Evolutionary conservation across 2,888 invertebrate genomes (phyloP).

Genomic region (Herminia tarsipennalis): DNA sequence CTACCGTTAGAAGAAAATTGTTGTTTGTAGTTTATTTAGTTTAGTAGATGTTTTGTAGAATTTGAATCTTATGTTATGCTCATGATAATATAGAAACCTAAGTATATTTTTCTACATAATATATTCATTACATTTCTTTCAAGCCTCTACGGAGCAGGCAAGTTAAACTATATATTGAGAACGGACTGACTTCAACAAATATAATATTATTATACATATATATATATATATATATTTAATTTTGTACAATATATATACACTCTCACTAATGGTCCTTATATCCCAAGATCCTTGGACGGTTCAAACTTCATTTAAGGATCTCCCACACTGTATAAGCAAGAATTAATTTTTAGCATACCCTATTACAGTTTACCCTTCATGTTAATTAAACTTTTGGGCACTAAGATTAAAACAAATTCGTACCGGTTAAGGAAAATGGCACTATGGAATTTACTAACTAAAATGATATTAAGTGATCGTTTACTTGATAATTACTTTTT

Average conservation of each 20-base stretch:
- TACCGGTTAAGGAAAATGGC: conserved; percentile 15
- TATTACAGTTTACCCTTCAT: conserved; percentile 32
- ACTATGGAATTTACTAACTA: conserved; percentile 12
- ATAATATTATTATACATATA: conserved; percentile 14
- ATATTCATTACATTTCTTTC: no score
- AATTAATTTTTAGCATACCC: conserved; percentile 38
- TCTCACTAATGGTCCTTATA: conserved; percentile 66
- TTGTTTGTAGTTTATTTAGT: no score
- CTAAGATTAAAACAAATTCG: conserved; percentile 36
- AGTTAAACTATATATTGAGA: no score
- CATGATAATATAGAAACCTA: no score
- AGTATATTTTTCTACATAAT: no score
- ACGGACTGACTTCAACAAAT: conserved; percentile 23
- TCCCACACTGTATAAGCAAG: conserved; percentile 43
- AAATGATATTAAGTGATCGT: conserved; percentile 18
- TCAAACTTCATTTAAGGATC: conserved; percentile 55
- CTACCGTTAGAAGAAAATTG: no score
- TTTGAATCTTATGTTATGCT: no score
- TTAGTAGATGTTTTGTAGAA: no score
- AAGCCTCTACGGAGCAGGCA: no score
- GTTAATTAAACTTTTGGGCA: conserved; percentile 39
- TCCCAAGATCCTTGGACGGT: conserved; percentile 70
- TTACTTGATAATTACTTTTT: conserved; percentile 1
- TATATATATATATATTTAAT: conserved; percentile 17
- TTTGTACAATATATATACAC: conserved; percentile 58